Evolutionary conservation across 2,888 invertebrate genomes (phyloP), one percentile per base, ranked within the genome.

Genomic region (Stictocephala bisonia): DNA sequence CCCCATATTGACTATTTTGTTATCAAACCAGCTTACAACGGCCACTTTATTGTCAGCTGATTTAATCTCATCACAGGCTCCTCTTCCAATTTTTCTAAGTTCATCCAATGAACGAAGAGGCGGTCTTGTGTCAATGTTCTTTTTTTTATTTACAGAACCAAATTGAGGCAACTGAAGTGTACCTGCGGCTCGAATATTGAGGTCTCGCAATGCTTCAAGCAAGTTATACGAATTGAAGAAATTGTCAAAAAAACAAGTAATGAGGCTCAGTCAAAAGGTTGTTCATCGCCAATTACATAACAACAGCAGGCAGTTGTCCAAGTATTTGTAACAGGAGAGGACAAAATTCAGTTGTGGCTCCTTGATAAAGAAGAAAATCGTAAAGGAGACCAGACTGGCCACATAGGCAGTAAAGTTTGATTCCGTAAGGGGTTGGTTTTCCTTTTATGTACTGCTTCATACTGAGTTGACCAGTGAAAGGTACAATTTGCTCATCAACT

Each of bases 341-440:
- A 13, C 67, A n/a, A 18, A 77, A 41, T 53, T 74, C 69, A 11
- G 78, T 79, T n/a, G 74, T 72, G 1, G 20, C 22, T 13, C 79
- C 78, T 53, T 79, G 77, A 67, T 80, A 80, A 11, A 80, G 53
- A 3, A 76, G 35, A 50, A 80, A 79, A 64, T 79, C 77, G 72
- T 78, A 79, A 1, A 71, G 11, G 15, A 75, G 40, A 24, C 79
- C 78, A 53, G 71, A 72, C 67, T 71, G 29, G 4, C 79, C 79
- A 73, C 76, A 78, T 3, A 79, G 50, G 40, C 77, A 48, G 72
- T 75, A 80, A 0, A 77, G 50, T 73, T 80, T 79, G 7, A 79
- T 72, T 3, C 77, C 79, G 75, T 77, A 79, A 27, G 74, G 77
- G 13, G 35, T 66, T 9, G 79, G 79, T 48, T 81, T 80, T 1